phyloP scores from a whole-genome alignment of 2,888 invertebrate genomes.

The Salticus scenicus region DNA sequence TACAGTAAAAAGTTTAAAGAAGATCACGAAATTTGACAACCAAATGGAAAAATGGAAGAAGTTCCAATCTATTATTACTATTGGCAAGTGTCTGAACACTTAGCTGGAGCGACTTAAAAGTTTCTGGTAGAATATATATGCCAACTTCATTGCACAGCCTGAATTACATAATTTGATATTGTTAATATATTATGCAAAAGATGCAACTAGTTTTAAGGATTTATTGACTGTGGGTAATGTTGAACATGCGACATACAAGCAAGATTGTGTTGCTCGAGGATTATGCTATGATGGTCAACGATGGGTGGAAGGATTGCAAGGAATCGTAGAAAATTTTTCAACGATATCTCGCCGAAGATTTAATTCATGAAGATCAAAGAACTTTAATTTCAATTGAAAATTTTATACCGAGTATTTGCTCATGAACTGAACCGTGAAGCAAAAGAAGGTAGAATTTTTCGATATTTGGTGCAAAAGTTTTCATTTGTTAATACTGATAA shows the following conservation, averaged over 20 bases:
- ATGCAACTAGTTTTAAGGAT: slow-evolving; percentile 4
- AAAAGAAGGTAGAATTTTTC: background rate
- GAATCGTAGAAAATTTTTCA: background rate
- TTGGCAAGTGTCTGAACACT: background rate
- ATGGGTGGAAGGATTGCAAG: background rate
- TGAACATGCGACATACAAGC: background rate
- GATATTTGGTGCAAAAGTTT: background rate
- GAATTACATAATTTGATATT: background rate
- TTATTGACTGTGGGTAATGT: background rate
- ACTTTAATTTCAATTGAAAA: background rate
- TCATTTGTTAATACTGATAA: background rate
- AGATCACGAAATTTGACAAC: background rate
- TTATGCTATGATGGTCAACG: background rate
- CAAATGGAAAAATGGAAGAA: background rate
- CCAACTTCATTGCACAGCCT: background rate
- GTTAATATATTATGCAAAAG: background rate
- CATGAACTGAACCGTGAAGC: too few relatives aligned
- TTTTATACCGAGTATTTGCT: background rate
- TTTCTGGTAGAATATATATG: slow-evolving; percentile 12
- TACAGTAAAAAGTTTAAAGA: background rate
- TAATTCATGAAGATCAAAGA: background rate
- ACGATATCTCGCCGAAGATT: too few relatives aligned
- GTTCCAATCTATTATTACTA: background rate
- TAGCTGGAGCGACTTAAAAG: background rate
- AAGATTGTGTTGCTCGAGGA: background rate